Base-by-base conservation (phyloP, 2,113 vertebrate species). In the Mola mola region DNA sequence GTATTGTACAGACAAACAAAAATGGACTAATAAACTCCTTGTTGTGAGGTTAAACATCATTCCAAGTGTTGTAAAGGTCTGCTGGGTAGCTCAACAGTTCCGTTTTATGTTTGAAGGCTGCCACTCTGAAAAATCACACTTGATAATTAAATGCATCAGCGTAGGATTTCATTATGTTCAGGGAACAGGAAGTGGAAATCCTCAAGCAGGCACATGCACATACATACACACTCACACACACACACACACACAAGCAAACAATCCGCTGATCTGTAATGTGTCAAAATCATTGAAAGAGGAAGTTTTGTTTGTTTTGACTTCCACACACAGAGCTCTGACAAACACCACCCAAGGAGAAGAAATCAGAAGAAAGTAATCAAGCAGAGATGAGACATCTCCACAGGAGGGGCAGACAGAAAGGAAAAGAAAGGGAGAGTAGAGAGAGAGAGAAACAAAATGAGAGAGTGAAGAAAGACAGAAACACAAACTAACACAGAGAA, bases 351-450 rank as follows among this genome's bases (percentile, higher is more conserved):
- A 13, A 55, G 73, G 59, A 76, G 67, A 70, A 60, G 50, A 70
- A 87, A 80, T 87, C 81, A 80, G 76, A 84, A 57, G 72, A 53
- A 63, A 48, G 60, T 82, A 88, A 89, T 86, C 84, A 88, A 85
- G 78, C 71, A 64, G 57, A 43, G 58, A 78, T 61, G 60, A 79
- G 67, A 57, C 50, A 60, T 69, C 87, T 70, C 81, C 29, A 38
- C 82, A 63, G 80, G 88, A 82, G 66, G 68, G 76, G 69, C 79
- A 52, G 47, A 17, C 20, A 25, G 12, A 57, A 37, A 13, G 53
- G 6, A 29, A n/a, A 66, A 12, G 38, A 21, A 20, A 34, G 9
- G 10, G 12, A 21, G 22, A 41, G 29, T 48, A 47, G 34, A 63
- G 64, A 59, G 13, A 40, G 16, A 43, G 46, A 56, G 3, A 51